A percentile compares a stretch with the other conserved stretches of the same genome.
Conservation (phyloP, 2,888 invertebrate genomes). For the Tortricodes alternella region DNA sequence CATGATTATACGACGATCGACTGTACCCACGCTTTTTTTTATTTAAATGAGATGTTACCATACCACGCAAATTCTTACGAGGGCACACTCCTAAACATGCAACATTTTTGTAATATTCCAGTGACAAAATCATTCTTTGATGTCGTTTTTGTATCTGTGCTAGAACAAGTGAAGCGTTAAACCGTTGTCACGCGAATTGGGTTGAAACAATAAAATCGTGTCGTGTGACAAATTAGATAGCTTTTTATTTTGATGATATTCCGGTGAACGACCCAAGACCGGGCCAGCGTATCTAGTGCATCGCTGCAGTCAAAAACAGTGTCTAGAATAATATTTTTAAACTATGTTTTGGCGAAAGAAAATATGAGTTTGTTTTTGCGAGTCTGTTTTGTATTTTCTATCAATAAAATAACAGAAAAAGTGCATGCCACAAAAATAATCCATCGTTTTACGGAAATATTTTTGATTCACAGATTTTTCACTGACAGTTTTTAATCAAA, state of each 20-base stretch:
- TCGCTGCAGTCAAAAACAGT: slow-evolving; percentile 13
- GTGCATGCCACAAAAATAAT: too few relatives aligned
- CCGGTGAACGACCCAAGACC: slow-evolving; percentile 20
- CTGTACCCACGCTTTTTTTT: neutral
- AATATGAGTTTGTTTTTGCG: too few relatives aligned
- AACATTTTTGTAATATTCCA: too few relatives aligned
- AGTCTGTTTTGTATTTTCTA: too few relatives aligned
- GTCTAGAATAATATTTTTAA: slow-evolving; percentile 3
- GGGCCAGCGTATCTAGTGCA: slow-evolving; percentile 22
- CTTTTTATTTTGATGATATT: neutral
- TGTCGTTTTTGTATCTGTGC: too few relatives aligned
- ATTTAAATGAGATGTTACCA: neutral
- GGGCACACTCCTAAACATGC: too few relatives aligned
- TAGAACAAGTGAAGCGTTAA: neutral
- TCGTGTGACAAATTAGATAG: neutral
- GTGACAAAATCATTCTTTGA: too few relatives aligned
- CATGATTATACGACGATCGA: neutral
- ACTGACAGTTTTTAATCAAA: too few relatives aligned
- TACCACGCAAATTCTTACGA: neutral
- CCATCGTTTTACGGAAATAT: too few relatives aligned
- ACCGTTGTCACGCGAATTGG: neutral
- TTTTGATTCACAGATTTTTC: too few relatives aligned
- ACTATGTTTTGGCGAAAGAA: too few relatives aligned
- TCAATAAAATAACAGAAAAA: too few relatives aligned
- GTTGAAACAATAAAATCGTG: slow-evolving; percentile 17